phyloP scores from a whole-genome alignment of 2,797 vertebrate genomes.

The Myoxocephalus aenaeus region DNA sequence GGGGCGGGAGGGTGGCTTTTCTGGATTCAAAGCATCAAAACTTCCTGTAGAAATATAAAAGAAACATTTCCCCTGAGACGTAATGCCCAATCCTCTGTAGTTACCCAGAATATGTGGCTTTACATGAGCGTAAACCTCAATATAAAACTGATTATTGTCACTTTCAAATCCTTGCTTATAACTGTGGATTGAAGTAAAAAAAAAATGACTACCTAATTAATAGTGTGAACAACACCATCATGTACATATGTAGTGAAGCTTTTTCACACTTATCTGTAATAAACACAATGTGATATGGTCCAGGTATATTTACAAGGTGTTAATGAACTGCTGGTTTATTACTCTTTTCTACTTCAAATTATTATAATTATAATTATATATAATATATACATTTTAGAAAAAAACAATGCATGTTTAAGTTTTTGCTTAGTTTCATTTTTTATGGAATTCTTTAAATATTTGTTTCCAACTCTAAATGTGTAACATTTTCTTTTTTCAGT shows the following conservation, averaged over 20 bases:
- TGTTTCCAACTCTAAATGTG: constrained; percentile 17
- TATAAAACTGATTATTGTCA: constrained; percentile 43
- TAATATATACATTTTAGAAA: constrained; percentile 16
- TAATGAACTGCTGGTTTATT: constrained; percentile 79
- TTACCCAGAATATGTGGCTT: constrained; percentile 37
- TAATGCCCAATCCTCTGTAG: constrained; percentile 18
- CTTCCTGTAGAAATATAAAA: constrained; percentile 60
- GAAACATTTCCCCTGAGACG: constrained; percentile 58
- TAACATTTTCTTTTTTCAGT: not conserved
- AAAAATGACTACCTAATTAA: constrained; percentile 77
- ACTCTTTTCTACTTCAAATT: constrained; percentile 62
- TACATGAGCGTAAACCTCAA: constrained; percentile 37
- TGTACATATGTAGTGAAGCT: constrained; percentile 73
- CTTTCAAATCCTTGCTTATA: constrained; percentile 62
- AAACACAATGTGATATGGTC: constrained; percentile 72
- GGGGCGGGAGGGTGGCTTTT: constrained; percentile 36
- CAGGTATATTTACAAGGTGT: constrained; percentile 82
- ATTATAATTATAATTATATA: constrained; percentile 55
- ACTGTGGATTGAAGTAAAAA: constrained; percentile 46
- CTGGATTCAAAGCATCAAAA: constrained; percentile 75
- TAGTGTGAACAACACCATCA: constrained; percentile 81
- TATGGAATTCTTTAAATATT: not conserved
- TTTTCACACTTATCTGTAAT: constrained; percentile 77
- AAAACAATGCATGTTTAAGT: constrained; percentile 9
- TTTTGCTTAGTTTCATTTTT: not conserved